Base-by-base conservation (phyloP, 2,888 invertebrate genomes). In the Scrobipalpa atriplicella region DNA sequence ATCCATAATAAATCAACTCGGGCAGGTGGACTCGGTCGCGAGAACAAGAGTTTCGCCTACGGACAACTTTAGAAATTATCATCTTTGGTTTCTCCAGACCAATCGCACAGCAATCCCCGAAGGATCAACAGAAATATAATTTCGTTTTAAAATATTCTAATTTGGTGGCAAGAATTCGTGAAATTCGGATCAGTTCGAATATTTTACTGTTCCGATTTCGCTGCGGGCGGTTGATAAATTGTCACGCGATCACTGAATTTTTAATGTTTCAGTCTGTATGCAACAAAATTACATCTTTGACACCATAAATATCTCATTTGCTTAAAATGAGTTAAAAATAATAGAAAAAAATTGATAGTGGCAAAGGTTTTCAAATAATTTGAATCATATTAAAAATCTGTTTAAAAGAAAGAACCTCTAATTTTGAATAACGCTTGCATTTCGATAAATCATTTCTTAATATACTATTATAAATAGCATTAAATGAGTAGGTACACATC, bases 1-100 rank as follows among this genome's bases (percentile, higher is more conserved):
- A 92, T 92, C 87, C 91, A 90, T 92, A 91, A 92, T 92, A 92
- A 92, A 92, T 92, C 92, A 92, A 88, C 87, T 78, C 76, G 81
- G 89, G 92, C 92, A 92, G 92, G 92, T 92, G 92, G 89, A 90
- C 83, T 82, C 77, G 80, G 84, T 86, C 83, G 83, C 84, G 82
- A 84, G 85, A 85, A 82, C 81, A 82, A 84, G 83, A 85, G 81
- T 87, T 86, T 89, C 73, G 92, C 92, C 92, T 90, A 84, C 84
- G 92, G 92, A 85, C 77, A 86, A 78, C 86, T 89, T 89, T 83
- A 83, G 86, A 89, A 89, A 91, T 91, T 87, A 92, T 90, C 89
- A 84, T 84, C 71, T 69, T 73, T 70, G 68, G 69, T 69, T 72
- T 73, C 74, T 79, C 84, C 80, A 79, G 74, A 73, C 76, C 76